Evolutionary conservation across 1,140 invertebrate species (phyloP), one percentile per base, ranked within the genome.

Genomic region (Holotrichia oblita): DNA sequence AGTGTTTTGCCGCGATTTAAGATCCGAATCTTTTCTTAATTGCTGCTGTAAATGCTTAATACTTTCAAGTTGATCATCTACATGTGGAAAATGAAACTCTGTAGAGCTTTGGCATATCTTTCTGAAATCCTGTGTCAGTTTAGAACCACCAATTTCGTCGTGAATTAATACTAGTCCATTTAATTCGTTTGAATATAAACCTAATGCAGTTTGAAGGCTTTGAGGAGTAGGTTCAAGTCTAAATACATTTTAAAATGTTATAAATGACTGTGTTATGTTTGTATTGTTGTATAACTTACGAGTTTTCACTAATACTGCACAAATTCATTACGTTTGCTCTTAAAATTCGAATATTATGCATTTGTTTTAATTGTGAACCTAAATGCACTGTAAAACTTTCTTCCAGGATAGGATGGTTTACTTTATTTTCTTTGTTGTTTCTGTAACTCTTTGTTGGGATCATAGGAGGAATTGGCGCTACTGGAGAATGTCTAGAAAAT

Each of bases 321-420:
- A 99, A 91, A 84, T 98, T 95, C 81, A 98, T 90, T 40, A 95
- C 91, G 88, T 97, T 93, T 10, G 93, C 93, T 80, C 95, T 94
- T 7, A 99, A 88, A 77, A 99, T 93, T 74, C 98, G 90, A 81
- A 99, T 94, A 88, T 99, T 99, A 87, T 99, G 97, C 90, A 97
- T 99, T 85, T 98, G 97, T 88, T 99, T 99, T 88, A 99, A 91
- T 88, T 99, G 98, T 2, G 97, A 97, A 78, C 98, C 98, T 77
- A 99, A 89, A 89, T 99, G 97, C 83, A 99, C 98, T 14, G 97
- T 99, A 85, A 99, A 99, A 88, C 97, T 98, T 89, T 99, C 97
- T 88, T 98, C 96, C 83, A 96, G 80, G 84, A 87, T 22, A 22
- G 41, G 22, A 76, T 76, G 10, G 14, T 20, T 42, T 3, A 76